Evolutionary conservation across 2,888 invertebrate species (phyloP).

Genomic region (Xanthia togata): DNA sequence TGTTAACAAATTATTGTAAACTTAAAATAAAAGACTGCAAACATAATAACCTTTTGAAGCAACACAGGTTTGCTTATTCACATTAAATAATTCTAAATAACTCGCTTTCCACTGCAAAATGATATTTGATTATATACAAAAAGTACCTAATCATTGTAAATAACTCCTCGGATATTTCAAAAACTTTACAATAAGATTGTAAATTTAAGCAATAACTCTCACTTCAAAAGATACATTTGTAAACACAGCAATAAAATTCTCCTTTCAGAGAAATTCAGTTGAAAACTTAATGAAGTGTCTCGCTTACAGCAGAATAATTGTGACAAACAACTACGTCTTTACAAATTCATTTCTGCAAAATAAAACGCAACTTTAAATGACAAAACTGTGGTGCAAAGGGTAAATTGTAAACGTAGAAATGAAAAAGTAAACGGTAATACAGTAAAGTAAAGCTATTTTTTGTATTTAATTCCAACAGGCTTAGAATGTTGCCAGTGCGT

Average conservation of each 20-base stretch:
- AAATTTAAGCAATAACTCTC: constrained; percentile 34
- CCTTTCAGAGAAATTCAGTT: constrained; percentile 47
- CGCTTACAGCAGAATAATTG: constrained; percentile 57
- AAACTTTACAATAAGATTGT: constrained; percentile 8
- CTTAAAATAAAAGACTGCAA: background rate
- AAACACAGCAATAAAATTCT: constrained; percentile 57
- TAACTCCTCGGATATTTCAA: constrained; percentile 1
- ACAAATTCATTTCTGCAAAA: constrained; percentile 48
- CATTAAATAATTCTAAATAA: background rate
- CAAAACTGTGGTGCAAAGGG: constrained; percentile 18
- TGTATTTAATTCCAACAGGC: background rate
- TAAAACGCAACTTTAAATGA: constrained; percentile 48
- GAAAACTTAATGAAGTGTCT: constrained; percentile 57
- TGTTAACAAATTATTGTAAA: background rate
- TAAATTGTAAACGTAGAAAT: background rate
- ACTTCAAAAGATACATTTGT: constrained; percentile 43
- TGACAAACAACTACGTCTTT: constrained; percentile 55
- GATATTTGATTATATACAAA: background rate
- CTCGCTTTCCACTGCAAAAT: background rate
- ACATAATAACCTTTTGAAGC: background rate
- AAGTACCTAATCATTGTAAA: background rate
- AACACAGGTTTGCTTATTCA: background rate
- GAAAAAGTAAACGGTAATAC: constrained; percentile 7
- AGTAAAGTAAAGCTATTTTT: background rate
- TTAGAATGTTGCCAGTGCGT: background rate